Base-by-base conservation (phyloP, 2,797 vertebrate genomes). In the Brotula barbata region DNA sequence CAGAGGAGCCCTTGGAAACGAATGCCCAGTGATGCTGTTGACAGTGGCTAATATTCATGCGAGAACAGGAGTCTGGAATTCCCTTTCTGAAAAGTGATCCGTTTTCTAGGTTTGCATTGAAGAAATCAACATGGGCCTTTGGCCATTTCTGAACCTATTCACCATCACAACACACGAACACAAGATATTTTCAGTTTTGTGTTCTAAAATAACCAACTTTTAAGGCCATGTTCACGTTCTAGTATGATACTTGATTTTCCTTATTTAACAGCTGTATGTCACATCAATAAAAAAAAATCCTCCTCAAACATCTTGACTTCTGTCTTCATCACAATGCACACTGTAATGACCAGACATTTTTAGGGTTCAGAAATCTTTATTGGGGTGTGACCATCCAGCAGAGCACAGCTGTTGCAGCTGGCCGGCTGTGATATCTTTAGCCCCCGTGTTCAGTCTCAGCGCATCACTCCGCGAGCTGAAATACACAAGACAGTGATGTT, bases 211-310 rank as follows among this genome's bases (percentile, higher is more conserved):
- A 50, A 66, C 53, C 37, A 41, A 56, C 60, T 73, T 75, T 80
- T 73, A 78, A 77, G 58, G 69, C 81, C 52, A 49, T 62, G 72
- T 0, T 70, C 65, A 48, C 51, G 39, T 58, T 64, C 85, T 87
- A 66, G 43, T 83, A 55, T 73, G 84, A 58, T 78, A 84, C 81
- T 86, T 89, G 31, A 68, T 88, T 83, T 86, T 85, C 76, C 76
- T 89, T 85, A 80, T 85, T 89, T 87, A 87, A 85, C 81, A 89
- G 64, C 73, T 90, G 88, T 89, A 88, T 87, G 85, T 90, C 86
- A 86, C 87, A 82, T 82, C 13, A 36, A 12, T 63, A 85, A 74
- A 74, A 71, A 76, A 82, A 86, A 85, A 80, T 75, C 75, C 78
- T 71, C 74, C 59, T 70, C 73, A 75, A 68, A 75, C 54, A 58